Conservation (phyloP, 2,113 vertebrate genomes). For the Hassar affinis region DNA sequence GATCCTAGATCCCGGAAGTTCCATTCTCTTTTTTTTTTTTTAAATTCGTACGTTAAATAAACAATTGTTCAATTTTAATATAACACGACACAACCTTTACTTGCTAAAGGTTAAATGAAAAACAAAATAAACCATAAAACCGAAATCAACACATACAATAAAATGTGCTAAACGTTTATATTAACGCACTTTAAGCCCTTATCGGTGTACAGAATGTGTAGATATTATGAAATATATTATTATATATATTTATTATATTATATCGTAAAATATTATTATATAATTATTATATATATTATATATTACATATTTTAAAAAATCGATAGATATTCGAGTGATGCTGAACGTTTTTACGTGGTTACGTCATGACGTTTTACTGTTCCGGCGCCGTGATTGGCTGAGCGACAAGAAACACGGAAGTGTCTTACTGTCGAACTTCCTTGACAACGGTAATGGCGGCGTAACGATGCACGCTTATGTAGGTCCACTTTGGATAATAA, state of each 20-base stretch:
- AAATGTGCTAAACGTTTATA: not conserved
- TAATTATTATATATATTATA: too few relatives aligned
- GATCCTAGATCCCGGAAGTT: not conserved
- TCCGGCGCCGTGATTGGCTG: not conserved
- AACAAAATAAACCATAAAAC: not conserved
- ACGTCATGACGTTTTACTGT: not conserved
- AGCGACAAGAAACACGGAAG: not conserved
- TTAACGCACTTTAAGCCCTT: not conserved
- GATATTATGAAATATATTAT: not conserved
- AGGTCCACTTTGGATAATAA: not conserved
- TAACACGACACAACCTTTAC: not conserved
- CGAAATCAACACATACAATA: not conserved
- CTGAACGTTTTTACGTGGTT: too few relatives aligned
- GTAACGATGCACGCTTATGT: not conserved
- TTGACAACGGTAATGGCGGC: not conserved
- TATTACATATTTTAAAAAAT: not conserved
- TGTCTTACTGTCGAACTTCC: not conserved
- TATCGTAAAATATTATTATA: not conserved
- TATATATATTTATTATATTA: not conserved
- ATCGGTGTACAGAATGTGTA: not conserved
- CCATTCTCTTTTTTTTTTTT: too few relatives aligned
- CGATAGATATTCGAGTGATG: not conserved
- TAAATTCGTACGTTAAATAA: too few relatives aligned
- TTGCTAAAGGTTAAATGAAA: not conserved
- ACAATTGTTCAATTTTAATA: not conserved